Evolutionary conservation across 2,113 vertebrate species (phyloP).

Genomic region (Epinephelus cyanopodus): DNA sequence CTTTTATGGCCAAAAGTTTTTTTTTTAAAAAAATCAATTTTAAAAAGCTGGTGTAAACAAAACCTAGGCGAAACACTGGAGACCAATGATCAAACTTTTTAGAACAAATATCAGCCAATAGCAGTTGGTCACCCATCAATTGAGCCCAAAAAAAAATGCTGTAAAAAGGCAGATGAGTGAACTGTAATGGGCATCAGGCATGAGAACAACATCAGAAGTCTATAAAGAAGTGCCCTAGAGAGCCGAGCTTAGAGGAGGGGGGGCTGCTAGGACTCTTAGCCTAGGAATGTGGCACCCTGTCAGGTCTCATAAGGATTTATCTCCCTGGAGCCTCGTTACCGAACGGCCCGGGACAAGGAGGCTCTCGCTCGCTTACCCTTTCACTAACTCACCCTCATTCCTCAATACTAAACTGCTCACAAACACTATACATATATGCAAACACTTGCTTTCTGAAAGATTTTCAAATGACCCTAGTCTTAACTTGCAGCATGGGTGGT

Average conservation of each 20-base stretch:
- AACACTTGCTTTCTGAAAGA: slow-evolving; percentile 2
- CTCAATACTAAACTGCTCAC: background rate
- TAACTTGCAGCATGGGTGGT: slow-evolving; percentile 6
- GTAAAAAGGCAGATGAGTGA: slow-evolving; percentile 31
- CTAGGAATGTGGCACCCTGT: slow-evolving; percentile 81
- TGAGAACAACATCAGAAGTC: slow-evolving; percentile 62
- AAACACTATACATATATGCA: slow-evolving; percentile 8
- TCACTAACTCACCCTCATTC: slow-evolving; percentile 34
- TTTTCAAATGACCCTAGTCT: background rate
- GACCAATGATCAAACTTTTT: too few relatives aligned
- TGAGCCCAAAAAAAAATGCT: too few relatives aligned
- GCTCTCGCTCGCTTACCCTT: slow-evolving; percentile 40
- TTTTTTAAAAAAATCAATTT: too few relatives aligned
- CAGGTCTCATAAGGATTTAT: slow-evolving; percentile 81
- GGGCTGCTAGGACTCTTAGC: slow-evolving; percentile 65
- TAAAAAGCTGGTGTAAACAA: too few relatives aligned
- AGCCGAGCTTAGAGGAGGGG: slow-evolving; percentile 46
- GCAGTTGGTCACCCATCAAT: too few relatives aligned
- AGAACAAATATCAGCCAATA: too few relatives aligned
- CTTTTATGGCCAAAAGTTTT: too few relatives aligned
- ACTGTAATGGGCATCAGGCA: slow-evolving; percentile 28
- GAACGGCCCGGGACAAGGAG: slow-evolving; percentile 64
- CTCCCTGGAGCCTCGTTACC: slow-evolving; percentile 75
- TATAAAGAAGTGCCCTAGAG: slow-evolving; percentile 63
- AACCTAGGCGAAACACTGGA: too few relatives aligned